phyloP scores from a whole-genome alignment of 2,113 vertebrate species.

The Erythrolamprus reginae region DNA sequence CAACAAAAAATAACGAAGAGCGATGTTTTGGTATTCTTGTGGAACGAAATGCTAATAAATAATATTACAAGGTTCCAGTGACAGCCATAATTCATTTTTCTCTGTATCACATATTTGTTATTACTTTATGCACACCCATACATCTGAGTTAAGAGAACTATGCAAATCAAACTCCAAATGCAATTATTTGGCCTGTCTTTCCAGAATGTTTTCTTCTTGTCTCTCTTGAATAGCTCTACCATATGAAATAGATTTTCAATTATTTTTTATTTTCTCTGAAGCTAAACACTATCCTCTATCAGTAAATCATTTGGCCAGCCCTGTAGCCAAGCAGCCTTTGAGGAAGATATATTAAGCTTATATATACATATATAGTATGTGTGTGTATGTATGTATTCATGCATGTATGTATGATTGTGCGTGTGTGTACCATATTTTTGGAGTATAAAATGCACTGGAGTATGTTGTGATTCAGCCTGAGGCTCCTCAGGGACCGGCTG shows the following conservation, averaged over 20 bases:
- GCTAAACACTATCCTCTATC: constrained; percentile 66
- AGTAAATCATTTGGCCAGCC: constrained; percentile 74
- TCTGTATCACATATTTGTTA: not conserved
- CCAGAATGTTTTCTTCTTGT: constrained; percentile 45
- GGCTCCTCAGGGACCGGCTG: too few relatives aligned
- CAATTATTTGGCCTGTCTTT: constrained; percentile 57
- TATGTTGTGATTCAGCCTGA: too few relatives aligned
- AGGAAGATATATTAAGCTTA: constrained; percentile 71
- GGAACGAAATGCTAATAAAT: not conserved
- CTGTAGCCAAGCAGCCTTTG: constrained; percentile 66
- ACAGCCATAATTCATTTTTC: not conserved
- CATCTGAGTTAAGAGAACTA: constrained; percentile 42
- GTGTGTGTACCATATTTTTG: too few relatives aligned
- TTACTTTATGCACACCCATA: not conserved
- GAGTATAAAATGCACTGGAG: too few relatives aligned
- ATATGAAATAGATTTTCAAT: constrained; percentile 68
- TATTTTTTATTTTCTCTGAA: constrained; percentile 72
- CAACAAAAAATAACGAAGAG: not conserved
- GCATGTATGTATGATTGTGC: too few relatives aligned
- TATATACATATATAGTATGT: not conserved
- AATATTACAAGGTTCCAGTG: not conserved
- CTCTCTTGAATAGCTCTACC: constrained; percentile 66
- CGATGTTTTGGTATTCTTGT: not conserved
- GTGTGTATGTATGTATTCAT: too few relatives aligned
- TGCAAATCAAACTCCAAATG: constrained; percentile 47